phyloP scores from a whole-genome alignment of 2,888 invertebrate species.

The Drosophila demipolita region DNA sequence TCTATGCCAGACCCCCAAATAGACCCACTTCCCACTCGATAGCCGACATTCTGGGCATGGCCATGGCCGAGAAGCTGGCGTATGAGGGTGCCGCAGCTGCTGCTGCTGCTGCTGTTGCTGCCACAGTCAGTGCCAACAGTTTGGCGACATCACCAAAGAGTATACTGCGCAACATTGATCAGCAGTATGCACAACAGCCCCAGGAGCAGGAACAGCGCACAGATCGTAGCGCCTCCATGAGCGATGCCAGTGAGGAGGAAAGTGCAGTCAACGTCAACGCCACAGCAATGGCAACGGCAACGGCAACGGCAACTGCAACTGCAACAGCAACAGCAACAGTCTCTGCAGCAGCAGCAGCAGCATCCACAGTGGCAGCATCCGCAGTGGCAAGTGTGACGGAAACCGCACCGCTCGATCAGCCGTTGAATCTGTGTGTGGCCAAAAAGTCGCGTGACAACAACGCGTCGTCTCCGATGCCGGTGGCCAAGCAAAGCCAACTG shows the following conservation, averaged over 20 bases:
- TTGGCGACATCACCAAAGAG: conserved; percentile 83
- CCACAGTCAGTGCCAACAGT: conserved; percentile 35
- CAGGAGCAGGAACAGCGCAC: conserved; percentile 74
- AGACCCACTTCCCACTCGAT: conserved; percentile 95
- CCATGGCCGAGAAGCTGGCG: conserved; percentile 46
- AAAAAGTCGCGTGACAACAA: conserved; percentile 83
- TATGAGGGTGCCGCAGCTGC: conserved; percentile 32
- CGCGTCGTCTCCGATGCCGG: conserved; percentile 53
- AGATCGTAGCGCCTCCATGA: conserved; percentile 81
- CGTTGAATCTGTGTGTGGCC: conserved; percentile 87
- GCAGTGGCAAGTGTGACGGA: conserved; percentile 15
- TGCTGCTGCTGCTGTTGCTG: conserved; percentile 18
- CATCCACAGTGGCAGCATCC: conserved; percentile 1
- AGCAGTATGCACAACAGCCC: conserved; percentile 76
- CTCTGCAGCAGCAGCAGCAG: conserved; percentile 13
- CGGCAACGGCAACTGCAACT: conserved; percentile 5
- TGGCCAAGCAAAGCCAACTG: conserved; percentile 50
- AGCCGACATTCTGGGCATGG: conserved; percentile 92
- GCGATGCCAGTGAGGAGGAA: conserved; percentile 86
- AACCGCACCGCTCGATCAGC: conserved; percentile 85
- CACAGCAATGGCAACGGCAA: conserved; percentile 41
- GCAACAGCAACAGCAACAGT: background rate
- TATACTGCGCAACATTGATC: conserved; percentile 82
- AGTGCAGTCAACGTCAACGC: conserved; percentile 46
- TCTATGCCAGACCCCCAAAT: conserved; percentile 93